A percentile compares a stretch with the other conserved stretches of the same genome.
Conservation (phyloP, 2,797 vertebrate genomes). For the Syndactyla subalaris region DNA sequence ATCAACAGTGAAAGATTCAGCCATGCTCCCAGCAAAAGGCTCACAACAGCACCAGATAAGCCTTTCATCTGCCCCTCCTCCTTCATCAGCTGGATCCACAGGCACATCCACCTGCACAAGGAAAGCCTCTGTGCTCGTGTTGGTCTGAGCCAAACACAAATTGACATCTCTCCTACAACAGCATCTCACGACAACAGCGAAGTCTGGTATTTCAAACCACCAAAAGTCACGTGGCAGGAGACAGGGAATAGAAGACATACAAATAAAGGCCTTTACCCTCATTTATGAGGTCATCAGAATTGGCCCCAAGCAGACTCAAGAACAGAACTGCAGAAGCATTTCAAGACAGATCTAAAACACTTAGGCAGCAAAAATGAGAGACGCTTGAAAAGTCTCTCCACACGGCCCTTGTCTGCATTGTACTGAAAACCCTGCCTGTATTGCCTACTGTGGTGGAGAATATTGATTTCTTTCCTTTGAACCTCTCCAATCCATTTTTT, state of each 20-base stretch:
- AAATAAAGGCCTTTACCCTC: background rate
- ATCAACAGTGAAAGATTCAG: accelerated
- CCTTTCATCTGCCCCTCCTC: background rate
- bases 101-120: background rate
- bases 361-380: background rate
- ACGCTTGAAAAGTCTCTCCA: background rate
- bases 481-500: background rate
- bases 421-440: background rate
- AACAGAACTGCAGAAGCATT: background rate
- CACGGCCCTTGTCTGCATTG: background rate
- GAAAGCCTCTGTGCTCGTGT: accelerated
- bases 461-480: background rate
- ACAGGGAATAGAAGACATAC: background rate
- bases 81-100: background rate
- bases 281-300: accelerated
- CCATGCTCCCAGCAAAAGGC: background rate
- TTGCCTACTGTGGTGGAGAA: background rate
- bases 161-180: background rate
- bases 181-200: background rate
- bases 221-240: background rate
- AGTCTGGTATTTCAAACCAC: background rate
- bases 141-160: background rate
- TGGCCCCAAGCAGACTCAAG: background rate
- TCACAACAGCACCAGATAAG: background rate
- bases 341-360: background rate